phyloP scores from a whole-genome alignment of 2,113 vertebrate species.

The Sisor rabdophorus region DNA sequence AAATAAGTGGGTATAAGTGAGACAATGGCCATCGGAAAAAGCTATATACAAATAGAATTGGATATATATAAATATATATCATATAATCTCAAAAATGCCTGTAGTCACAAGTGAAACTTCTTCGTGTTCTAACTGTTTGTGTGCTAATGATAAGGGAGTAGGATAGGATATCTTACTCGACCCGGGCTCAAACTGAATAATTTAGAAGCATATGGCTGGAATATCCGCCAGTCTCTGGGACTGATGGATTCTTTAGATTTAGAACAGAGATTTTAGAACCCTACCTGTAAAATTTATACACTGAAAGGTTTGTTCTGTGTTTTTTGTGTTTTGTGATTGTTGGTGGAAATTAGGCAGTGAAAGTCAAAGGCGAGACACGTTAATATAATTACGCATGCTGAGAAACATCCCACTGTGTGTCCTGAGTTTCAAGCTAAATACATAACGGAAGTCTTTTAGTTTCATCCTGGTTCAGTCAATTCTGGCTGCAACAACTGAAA shows the following conservation, averaged over 20 bases:
- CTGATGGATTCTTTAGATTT: neutral
- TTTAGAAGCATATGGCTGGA: neutral
- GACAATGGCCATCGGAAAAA: too few species aligned
- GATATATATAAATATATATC: too few species aligned
- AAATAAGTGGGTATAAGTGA: too few species aligned
- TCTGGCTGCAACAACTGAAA: slow-evolving; percentile 10
- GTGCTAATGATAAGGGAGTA: neutral
- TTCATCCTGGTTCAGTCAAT: neutral
- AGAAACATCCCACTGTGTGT: neutral
- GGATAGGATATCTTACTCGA: slow-evolving; percentile 1
- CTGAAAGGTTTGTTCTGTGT: too few species aligned
- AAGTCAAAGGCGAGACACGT: neutral
- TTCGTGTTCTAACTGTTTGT: neutral
- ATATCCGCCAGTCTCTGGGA: slow-evolving; percentile 1
- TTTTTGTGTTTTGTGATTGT: too few species aligned
- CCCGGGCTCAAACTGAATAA: slow-evolving; percentile 22
- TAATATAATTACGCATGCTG: neutral
- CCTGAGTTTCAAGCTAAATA: slow-evolving; percentile 17
- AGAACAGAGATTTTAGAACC: neutral
- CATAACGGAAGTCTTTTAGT: slow-evolving; percentile 9
- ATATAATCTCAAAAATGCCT: neutral
- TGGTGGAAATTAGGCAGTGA: neutral
- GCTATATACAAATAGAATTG: too few species aligned
- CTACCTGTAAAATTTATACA: neutral
- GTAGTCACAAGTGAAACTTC: slow-evolving; percentile 9